Evolutionary conservation across 2,797 vertebrate genomes (phyloP), one percentile per base, ranked within the genome.

Genomic region (Sebastes matsubarae): DNA sequence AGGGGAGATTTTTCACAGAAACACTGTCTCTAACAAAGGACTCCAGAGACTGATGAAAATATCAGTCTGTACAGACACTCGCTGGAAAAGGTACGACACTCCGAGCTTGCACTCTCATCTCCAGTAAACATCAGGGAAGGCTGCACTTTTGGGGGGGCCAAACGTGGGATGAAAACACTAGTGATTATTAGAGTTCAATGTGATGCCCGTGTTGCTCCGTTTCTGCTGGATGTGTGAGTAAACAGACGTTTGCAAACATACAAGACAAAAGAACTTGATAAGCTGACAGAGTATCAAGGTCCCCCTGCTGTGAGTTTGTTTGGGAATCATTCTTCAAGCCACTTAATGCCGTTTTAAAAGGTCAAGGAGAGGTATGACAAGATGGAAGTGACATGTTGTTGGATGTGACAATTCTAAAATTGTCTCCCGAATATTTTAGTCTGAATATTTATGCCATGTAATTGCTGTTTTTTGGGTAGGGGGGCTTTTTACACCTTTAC

Each of bases 21-120:
- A 87, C 66, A 29, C 30, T 22, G 46, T 57, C 76, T 82, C 38
- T 86, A 80, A 92, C 88, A 95, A 88, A 93, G 65, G 79, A 82
- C 90, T 86, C 79, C 2, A 76, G 88, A 90, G 84, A 90, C 66
- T 68, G 81, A 88, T 89, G 82, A 89, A 91, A 88, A 85, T 90
- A 88, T 85, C 68, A 75, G 85, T 80, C 74, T 60, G 68, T 50
- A 32, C 68, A 84, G 86, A 90, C 77, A 75, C 67, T 78, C 38
- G 84, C 81, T 86, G 88, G 90, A 84, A 86, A 84, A 86, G 78
- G 68, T 84, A 87, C 80, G 79, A 72, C 75, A 79, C 70, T 42
- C 68, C 7, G 42, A 68, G 77, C 74, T 82, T 81, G 79, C 71
- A 82, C 83, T 90, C 83, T 85, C 60, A 88, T 90, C 92, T 88